Percentiles rank a stretch among this genome's conserved stretches.
Conservation (phyloP, 2,113 vertebrate species). For the Gnathonemus longibarbis region DNA sequence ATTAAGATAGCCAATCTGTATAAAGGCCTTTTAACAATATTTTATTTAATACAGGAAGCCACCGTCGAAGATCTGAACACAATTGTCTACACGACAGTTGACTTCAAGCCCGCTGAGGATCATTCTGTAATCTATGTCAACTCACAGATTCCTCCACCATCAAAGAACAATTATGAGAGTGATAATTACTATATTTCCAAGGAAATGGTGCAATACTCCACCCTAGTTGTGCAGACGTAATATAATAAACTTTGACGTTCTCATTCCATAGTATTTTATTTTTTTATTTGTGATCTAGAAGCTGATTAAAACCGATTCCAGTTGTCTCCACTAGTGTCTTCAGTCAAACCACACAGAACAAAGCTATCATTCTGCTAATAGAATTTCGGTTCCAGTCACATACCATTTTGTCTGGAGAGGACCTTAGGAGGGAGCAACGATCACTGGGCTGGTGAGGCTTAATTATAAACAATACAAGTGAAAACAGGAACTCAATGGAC, state of each 20-base stretch:
- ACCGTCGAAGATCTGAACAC: slow-evolving; percentile 37
- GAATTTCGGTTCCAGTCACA: background rate
- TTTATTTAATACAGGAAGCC: slow-evolving; percentile 23
- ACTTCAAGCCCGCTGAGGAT: slow-evolving; percentile 46
- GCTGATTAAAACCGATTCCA: background rate
- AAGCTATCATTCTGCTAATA: background rate
- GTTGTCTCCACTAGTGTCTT: background rate
- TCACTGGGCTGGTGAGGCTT: background rate
- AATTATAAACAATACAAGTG: background rate
- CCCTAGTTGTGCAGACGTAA: background rate
- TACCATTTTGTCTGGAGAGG: background rate
- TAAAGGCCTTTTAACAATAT: background rate
- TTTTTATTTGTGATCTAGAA: background rate
- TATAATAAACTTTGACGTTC: background rate
- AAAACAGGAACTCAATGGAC: background rate
- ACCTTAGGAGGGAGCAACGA: background rate
- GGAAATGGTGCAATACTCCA: background rate
- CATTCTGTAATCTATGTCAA: slow-evolving; percentile 46
- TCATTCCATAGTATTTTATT: background rate
- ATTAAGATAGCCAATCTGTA: background rate
- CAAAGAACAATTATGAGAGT: background rate
- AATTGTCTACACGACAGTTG: slow-evolving; percentile 53
- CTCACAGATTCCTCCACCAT: slow-evolving; percentile 18
- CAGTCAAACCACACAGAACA: background rate
- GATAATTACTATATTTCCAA: background rate